These are phyloP conservation scores for Eonycteris spelaea DNA, from an alignment of 2,113 vertebrate species.

Conservation along the genomic window DNA sequence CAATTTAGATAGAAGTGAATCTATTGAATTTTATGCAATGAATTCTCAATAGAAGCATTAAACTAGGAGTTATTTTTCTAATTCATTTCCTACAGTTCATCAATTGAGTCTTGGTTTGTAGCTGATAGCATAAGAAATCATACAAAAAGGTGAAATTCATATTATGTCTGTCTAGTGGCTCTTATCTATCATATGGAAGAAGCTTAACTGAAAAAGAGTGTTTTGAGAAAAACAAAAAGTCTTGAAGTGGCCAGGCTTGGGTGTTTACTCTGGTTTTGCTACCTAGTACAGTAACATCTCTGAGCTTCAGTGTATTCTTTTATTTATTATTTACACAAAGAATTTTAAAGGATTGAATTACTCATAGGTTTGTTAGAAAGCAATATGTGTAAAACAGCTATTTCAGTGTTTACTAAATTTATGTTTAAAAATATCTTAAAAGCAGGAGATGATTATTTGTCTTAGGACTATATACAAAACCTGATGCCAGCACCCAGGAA, in stretches of 20 bases:
- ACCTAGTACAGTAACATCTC: neutral
- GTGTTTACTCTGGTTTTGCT: neutral
- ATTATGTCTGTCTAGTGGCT: neutral
- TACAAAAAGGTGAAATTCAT: neutral
- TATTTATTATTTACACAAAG: neutral
- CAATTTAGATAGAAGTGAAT: neutral
- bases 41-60: constrained; percentile 1
- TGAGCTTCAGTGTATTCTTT: neutral
- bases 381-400: neutral
- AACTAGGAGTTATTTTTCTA: neutral
- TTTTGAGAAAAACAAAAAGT: neutral
- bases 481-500: neutral
- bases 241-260: neutral
- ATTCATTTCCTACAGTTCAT: neutral
- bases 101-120: neutral
- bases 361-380: neutral
- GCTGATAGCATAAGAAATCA: neutral
- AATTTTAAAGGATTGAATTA: neutral
- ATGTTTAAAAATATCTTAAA: neutral
- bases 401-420: neutral
- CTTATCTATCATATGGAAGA: neutral
- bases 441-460: neutral
- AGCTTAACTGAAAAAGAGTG: neutral
- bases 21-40: neutral
- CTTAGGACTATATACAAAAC: neutral